phyloP scores from a whole-genome alignment of 2,113 vertebrate species.

The Polypterus senegalus region DNA sequence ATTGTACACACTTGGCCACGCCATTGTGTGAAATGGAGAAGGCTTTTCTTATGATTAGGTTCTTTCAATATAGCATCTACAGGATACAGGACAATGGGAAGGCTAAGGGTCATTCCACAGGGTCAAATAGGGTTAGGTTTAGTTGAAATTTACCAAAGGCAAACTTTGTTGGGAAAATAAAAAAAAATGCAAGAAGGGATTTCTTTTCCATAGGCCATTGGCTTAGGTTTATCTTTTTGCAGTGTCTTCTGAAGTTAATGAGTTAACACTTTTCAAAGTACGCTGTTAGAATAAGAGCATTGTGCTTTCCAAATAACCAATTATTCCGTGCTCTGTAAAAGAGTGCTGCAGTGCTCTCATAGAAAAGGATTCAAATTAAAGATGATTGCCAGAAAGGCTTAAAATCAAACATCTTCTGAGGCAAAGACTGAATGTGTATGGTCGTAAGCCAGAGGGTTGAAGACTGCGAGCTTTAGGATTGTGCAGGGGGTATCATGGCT shows the following conservation, averaged over 20 bases:
- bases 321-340: neutral
- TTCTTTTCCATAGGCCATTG: neutral
- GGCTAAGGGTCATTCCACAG: conserved; percentile 49
- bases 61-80: conserved; percentile 43
- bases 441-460: too few relatives aligned
- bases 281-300: neutral
- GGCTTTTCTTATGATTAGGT: conserved; percentile 43
- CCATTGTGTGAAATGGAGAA: conserved; percentile 55
- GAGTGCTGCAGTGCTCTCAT: neutral
- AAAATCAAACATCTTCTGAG: neutral
- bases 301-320: neutral
- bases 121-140: conserved; percentile 60
- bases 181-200: neutral
- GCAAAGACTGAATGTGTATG: too few relatives aligned
- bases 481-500: too few relatives aligned
- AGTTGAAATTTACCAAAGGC: conserved; percentile 48
- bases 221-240: neutral
- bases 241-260: neutral
- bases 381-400: neutral
- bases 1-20: conserved; percentile 39
- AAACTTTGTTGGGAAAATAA: conserved; percentile 2
- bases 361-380: neutral
- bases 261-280: neutral
- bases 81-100: conserved; percentile 56
- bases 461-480: too few relatives aligned